Conservation (phyloP, 2,113 vertebrate species). For the Pan troglodytes region NHGRI_mPanTro3-v2.1_pri NC_072415.2:58769001-58769500, state of each 20-base stretch:
- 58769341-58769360: rapidly evolving
- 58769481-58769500: background rate
- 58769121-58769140: too few relatives aligned
- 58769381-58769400: background rate
- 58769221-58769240: background rate
- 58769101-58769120: background rate
- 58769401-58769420: background rate
- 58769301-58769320: background rate
- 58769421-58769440: background rate
- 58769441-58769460: background rate
- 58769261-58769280: background rate
- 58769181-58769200: background rate
- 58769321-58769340: background rate
- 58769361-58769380: background rate
- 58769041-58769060: rapidly evolving
- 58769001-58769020: background rate
- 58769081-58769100: background rate
- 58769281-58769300: background rate
- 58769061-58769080: background rate
- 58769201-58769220: background rate
- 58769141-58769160: background rate
- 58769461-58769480: background rate
- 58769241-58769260: background rate
- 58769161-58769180: background rate
- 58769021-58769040: background rate